Base-by-base conservation (phyloP, 64 coral and sea anemone genomes). In the Cladopsammia gracilis region DNA sequence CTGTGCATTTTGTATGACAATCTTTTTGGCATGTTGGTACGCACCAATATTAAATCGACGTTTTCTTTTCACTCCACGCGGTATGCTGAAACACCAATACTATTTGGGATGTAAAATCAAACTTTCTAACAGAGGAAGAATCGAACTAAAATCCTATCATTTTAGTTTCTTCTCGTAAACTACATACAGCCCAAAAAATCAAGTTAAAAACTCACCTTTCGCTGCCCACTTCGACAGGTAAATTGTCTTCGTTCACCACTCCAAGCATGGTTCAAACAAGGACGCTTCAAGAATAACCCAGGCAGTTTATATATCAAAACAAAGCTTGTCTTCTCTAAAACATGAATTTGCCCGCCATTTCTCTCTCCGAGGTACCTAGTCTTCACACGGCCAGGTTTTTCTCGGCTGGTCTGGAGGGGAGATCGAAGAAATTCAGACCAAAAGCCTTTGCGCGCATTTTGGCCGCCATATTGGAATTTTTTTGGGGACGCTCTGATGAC, bases 181-280 rank as follows among this genome's bases (percentile, higher is more conserved):
- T 44, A 61, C 23, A 66, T 64, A 67, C 25, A 64, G 15, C 7
- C 54, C 70, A 86, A 89, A 89, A 89, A 64, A 26, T 49, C n/a
- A 72, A 91, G 77, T 78, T 54, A 71, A 82, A 91, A 64, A 91
- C 88, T 90, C 75, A 70, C 88, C 82, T 86, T 86, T 86, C 82
- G 82, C 62, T 70, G 82, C 82, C 82, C 82, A 50, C 64, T 86
- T 86, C 82, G 18, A 86, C 82, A 49, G 43, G 18, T 86, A 87
- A 56, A 87, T 71, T 87, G 84, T 71, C 52, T 50, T 87, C 65
- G 10, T 87, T 49, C 48, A 56, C 84, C 47, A 70, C 84, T 87
- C 84, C 64, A 54, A 87, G 65, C 84, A 87, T 87, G n/a, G n/a
- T n/a, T n/a, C n/a, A n/a, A n/a, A n/a, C n/a, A n/a, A n/a, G n/a